phyloP scores from a whole-genome alignment of 2,113 vertebrate genomes.

The Drymodes brunneopygia region DNA sequence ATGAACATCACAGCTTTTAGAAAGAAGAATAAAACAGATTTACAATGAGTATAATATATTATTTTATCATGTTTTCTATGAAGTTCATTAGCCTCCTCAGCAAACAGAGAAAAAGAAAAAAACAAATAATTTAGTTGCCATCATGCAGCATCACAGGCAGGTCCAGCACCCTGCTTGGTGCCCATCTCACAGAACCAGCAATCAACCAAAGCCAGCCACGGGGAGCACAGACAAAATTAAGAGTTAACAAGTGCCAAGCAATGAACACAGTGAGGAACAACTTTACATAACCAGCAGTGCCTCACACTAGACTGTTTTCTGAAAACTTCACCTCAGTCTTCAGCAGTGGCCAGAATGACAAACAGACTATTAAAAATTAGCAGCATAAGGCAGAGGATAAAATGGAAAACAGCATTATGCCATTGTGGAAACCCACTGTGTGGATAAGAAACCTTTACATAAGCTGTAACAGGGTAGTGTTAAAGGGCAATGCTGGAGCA shows the following conservation, averaged over 20 bases:
- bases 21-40: not conserved
- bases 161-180: not conserved
- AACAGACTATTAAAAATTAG: constrained; percentile 1
- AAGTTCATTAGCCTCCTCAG: not conserved
- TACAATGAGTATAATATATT: not conserved
- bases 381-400: not conserved
- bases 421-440: not conserved
- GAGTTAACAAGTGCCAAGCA: not conserved
- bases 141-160: not conserved
- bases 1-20: not conserved
- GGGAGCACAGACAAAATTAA: not conserved
- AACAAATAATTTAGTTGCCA: not conserved
- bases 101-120: not conserved
- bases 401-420: not conserved
- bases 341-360: not conserved
- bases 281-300: not conserved
- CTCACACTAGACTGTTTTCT: not conserved
- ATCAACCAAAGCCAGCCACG: not conserved
- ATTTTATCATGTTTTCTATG: not conserved
- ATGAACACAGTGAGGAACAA: not conserved
- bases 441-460: not conserved
- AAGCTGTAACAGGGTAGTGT: not conserved
- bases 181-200: not conserved
- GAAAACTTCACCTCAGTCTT: not conserved
- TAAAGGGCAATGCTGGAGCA: not conserved